Base-by-base conservation (phyloP, 2,888 invertebrate species). In the Crepidodera aurea region DNA sequence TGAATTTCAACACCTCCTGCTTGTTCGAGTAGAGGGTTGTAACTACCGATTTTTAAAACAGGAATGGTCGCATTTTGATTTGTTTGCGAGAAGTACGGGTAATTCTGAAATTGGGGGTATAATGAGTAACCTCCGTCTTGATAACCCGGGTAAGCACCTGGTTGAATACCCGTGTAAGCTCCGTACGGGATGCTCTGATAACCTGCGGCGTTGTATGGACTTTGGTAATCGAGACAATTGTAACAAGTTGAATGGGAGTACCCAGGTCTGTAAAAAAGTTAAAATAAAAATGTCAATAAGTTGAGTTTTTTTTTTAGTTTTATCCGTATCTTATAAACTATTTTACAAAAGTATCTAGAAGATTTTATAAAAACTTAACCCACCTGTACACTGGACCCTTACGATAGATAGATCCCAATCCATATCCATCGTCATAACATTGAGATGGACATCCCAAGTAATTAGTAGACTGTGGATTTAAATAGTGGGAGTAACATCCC, bases 401-500 rank as follows among this genome's bases (percentile, higher is more conserved):
- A 18, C 78, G 68, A 59, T 76, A 78, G 16, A 74, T 67, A 0
- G 79, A 74, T 6, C 78, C 76, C 48, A 57, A 39, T 7, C 70
- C 68, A 37, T 69, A 75, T 15, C 76, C 77, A 59, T 79, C 77
- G 55, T 80, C 78, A 59, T 79, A 81, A 66, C 80, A 80, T 15
- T 73, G 71, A 7, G 67, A 53, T 1, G 77, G 69, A 51, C 77
- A 76, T 5, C 55, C 55, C 5, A 60, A 37, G 29, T 69, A 71
- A 29, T 64, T 61, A 8, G 55, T 64, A 8, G 68, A 61, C 3
- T 65, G 62, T 1, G 46, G 37, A 55, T 72, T 71, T 1, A 67
- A 66, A 55, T 76, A 77, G 34, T 78, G 77, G 22, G 70, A 66
- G 68, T 81, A 81, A 67, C 81, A 81, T 7, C 80, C 81, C 2